A percentile compares a stretch with the other conserved stretches of the same genome.
phyloP scores from a whole-genome alignment of 1,140 invertebrate species.

The Cephus cinctus region DNA sequence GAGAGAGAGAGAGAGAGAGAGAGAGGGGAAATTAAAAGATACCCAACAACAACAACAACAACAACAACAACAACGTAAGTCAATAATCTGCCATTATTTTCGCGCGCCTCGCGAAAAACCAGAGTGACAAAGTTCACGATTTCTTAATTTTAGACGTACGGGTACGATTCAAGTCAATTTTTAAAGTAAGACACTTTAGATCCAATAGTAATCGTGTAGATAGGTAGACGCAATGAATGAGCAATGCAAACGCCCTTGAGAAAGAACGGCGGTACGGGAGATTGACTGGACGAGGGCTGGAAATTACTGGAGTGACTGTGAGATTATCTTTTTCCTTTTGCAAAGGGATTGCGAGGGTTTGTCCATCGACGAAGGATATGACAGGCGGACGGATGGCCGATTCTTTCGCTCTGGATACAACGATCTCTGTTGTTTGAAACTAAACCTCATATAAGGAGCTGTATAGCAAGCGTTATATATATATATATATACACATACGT shows the following conservation, averaged over 20 bases:
- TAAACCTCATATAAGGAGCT: conserved; percentile 37
- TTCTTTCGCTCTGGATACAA: conserved; percentile 32
- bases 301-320: too few species aligned
- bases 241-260: too few species aligned
- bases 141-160: conserved; percentile 17
- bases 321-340: too few species aligned
- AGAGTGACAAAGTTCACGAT: too few species aligned
- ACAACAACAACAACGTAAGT: too few species aligned
- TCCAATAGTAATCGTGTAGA: neutral
- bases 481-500: neutral
- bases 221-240: neutral
- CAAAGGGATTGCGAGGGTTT: too few species aligned
- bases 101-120: neutral
- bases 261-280: too few species aligned
- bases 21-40: too few species aligned
- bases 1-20: neutral
- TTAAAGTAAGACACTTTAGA: conserved; percentile 26
- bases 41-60: too few species aligned
- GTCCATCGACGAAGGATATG: neutral
- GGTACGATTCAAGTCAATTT: conserved; percentile 35
- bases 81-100: too few species aligned
- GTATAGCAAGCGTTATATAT: conserved; percentile 18
- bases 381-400: conserved; percentile 14
- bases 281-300: too few species aligned
- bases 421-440: conserved; percentile 42